Conservation (phyloP, 2,888 invertebrate species). For the Eristalis intricaria region DNA sequence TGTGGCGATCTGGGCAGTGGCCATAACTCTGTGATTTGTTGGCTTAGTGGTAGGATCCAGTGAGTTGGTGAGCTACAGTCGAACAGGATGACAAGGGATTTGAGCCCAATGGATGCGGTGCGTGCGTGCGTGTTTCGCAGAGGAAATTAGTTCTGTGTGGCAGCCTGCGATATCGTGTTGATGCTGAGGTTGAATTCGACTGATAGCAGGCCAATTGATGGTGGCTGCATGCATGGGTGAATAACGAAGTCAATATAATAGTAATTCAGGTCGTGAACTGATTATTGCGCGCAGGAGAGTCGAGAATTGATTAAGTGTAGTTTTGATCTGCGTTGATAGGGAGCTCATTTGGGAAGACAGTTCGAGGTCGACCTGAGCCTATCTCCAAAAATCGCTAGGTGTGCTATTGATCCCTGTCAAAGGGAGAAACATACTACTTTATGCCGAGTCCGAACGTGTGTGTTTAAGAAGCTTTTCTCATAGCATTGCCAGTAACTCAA, state of each 20-base stretch:
- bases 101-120: not conserved
- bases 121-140: not conserved
- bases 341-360: too few relatives aligned
- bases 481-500: too few relatives aligned
- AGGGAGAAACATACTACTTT: too few relatives aligned
- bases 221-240: not conserved
- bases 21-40: constrained; percentile 48
- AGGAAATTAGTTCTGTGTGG: constrained; percentile 40
- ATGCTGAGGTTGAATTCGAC: constrained; percentile 27
- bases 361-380: too few relatives aligned
- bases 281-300: too few relatives aligned
- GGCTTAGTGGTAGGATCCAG: not conserved
- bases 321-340: too few relatives aligned
- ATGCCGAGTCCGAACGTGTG: too few relatives aligned
- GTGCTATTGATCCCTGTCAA: too few relatives aligned
- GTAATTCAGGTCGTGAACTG: not conserved
- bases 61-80: not conserved
- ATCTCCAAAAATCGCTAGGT: too few relatives aligned
- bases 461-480: too few relatives aligned
- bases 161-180: constrained; percentile 15
- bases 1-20: not conserved
- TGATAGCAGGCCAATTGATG: constrained; percentile 17
- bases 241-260: not conserved
- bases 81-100: not conserved
- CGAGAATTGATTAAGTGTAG: too few relatives aligned